These are phyloP conservation scores for Neoitamus cyanurus DNA, from an alignment of 2,888 invertebrate genomes.

Conservation along the genomic window DNA sequence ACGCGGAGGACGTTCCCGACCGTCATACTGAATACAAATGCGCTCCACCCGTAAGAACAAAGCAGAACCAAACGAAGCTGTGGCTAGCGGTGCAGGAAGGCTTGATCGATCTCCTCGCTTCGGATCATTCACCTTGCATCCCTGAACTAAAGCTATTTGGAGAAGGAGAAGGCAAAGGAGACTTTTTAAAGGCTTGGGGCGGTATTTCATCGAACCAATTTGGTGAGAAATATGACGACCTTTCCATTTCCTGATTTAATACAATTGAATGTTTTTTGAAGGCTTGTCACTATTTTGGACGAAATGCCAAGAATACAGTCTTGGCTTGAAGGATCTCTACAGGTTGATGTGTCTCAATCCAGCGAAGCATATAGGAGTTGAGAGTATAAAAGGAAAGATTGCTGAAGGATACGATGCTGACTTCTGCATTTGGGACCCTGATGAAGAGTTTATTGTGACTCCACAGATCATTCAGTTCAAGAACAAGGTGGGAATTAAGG, in stretches of 20 bases:
- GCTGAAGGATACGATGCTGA: conserved; percentile 73
- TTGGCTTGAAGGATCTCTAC: conserved; percentile 68
- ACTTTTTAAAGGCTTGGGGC: conserved; percentile 75
- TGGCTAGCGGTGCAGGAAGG: conserved; percentile 71
- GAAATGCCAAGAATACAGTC: conserved; percentile 67
- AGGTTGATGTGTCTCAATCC: conserved; percentile 70
- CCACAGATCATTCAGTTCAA: conserved; percentile 70
- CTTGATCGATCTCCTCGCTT: conserved; percentile 72
- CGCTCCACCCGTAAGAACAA: conserved; percentile 73
- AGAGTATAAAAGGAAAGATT: conserved; percentile 70
- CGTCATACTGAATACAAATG: conserved; percentile 75
- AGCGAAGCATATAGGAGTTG: conserved; percentile 70
- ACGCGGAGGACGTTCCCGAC: conserved; percentile 71
- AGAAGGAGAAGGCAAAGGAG: conserved; percentile 61
- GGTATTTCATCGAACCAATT: conserved; percentile 77
- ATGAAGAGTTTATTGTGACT: conserved; percentile 68
- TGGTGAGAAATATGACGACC: conserved; percentile 64
- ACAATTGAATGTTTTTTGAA: conserved; percentile 54
- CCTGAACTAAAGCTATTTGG: conserved; percentile 68
- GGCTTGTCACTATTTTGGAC: conserved; percentile 75
- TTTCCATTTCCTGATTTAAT: background rate
- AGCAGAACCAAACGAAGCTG: conserved; percentile 70
- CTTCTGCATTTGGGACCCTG: conserved; percentile 74
- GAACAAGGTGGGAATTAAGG: conserved; percentile 70
- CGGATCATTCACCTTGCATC: conserved; percentile 74